Base-by-base conservation (phyloP, 2,888 invertebrate species). In the Mycalesis mineus region DNA sequence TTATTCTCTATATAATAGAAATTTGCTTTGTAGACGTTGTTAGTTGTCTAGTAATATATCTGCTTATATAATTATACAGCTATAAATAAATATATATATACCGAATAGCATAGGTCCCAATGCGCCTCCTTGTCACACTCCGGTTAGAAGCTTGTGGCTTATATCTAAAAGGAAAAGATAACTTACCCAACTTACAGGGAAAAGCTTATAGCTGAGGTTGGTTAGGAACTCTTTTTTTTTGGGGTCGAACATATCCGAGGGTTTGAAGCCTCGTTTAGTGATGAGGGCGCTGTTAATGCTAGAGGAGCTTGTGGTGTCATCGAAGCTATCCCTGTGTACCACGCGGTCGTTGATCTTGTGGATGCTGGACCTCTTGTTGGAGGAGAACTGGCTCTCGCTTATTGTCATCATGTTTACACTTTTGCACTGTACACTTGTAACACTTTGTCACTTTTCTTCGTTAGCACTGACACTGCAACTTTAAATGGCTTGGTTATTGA, bases 161-260 rank as follows among this genome's bases (percentile, higher is more conserved):
- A 60, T 41, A 68, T 65, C 66, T 68, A 74, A 71, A 66, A 61
- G 65, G 69, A 68, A 29, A 64, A 66, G 63, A 63, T 67, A 69
- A 92, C 93, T 93, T 92, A 96, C 95, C 94, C 94, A 92, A 82
- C 94, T 93, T 88, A 94, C 92, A 91, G 95, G 95, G 82, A 95
- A 95, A 79, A 97, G 93, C 86, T 94, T 93, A 78, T 93, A 92
- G 75, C 96, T 95, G 78, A 97, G 91, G 75, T 92, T 93, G 51
- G 94, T 94, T 67, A 97, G 91, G 82, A 96, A 95, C 73, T 93
- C 93, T 78, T 93, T 93, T 84, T 96, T 96, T 68, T 90, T 90
- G 0, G 96, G 96, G 84, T 97, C 96, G 75, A 93, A 94, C 81
- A 93, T 92, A 83, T 97, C 96, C 1, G 96, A 96, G 0, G 96